These are phyloP conservation scores for Drosophila leontia DNA, from an alignment of 1,140 invertebrate genomes.

Conservation along the genomic window DNA sequence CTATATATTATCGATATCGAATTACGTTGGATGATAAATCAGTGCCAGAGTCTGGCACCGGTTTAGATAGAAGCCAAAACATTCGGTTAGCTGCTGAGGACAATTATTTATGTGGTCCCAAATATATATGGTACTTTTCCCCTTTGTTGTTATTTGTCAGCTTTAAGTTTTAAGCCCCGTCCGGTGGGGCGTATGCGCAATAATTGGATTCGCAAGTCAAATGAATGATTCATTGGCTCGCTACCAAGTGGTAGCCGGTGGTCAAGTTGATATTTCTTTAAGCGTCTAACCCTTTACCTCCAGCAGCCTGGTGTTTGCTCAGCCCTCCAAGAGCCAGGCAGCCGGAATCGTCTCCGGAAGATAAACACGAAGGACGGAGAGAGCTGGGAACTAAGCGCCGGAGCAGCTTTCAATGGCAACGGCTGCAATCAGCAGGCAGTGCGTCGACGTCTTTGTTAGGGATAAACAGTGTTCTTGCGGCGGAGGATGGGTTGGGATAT, in stretches of 20 bases:
- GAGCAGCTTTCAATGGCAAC: slow-evolving; percentile 42
- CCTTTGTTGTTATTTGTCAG: background rate
- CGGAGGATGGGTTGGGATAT: background rate
- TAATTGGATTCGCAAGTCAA: slow-evolving; percentile 41
- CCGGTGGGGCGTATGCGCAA: slow-evolving; percentile 30
- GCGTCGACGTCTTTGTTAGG: slow-evolving; percentile 39
- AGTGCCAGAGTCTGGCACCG: slow-evolving; percentile 25
- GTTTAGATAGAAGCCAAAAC: slow-evolving; percentile 11
- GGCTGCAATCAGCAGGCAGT: slow-evolving; percentile 44
- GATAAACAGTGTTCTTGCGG: slow-evolving; percentile 43
- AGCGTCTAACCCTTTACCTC: slow-evolving; percentile 31
- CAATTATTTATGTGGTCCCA: slow-evolving; percentile 23
- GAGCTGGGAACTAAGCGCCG: slow-evolving; percentile 20
- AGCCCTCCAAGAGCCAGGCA: slow-evolving; percentile 44
- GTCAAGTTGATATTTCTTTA: slow-evolving; percentile 46
- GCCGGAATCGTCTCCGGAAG: slow-evolving; percentile 38
- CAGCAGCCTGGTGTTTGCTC: slow-evolving; percentile 32
- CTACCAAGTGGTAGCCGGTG: slow-evolving; percentile 22
- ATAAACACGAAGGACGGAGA: slow-evolving; percentile 27
- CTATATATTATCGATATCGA: slow-evolving; percentile 33
- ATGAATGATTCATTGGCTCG: slow-evolving; percentile 50
- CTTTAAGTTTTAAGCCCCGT: slow-evolving; percentile 27
- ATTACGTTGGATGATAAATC: slow-evolving; percentile 45
- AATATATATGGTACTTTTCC: background rate
- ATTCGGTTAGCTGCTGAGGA: slow-evolving; percentile 11